Evolutionary conservation across 2,797 vertebrate genomes (phyloP).

Genomic region (Crocidura indochinensis): DNA sequence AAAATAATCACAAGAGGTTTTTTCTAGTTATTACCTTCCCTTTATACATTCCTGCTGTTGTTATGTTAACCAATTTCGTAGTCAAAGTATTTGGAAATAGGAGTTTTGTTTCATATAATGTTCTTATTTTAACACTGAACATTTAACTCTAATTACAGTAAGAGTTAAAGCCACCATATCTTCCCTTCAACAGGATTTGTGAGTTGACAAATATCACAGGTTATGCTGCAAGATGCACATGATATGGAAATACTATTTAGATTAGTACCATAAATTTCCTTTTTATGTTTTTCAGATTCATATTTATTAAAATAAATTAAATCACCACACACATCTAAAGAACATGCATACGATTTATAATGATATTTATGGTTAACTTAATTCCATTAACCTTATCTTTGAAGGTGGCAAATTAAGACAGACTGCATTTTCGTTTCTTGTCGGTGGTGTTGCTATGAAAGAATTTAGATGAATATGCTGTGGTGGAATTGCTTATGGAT

Average conservation of each 20-base stretch:
- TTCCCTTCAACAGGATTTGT: constrained; percentile 42
- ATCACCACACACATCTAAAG: constrained; percentile 74
- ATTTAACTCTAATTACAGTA: constrained; percentile 31
- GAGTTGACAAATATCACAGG: constrained; percentile 39
- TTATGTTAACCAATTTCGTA: constrained; percentile 39
- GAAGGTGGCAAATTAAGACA: constrained; percentile 62
- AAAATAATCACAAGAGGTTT: neutral
- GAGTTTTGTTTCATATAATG: constrained; percentile 2
- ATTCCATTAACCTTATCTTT: constrained; percentile 81
- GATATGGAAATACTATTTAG: constrained; percentile 51
- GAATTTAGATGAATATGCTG: neutral
- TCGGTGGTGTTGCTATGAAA: neutral
- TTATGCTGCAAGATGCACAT: neutral
- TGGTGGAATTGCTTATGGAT: neutral
- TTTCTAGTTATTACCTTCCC: constrained; percentile 27
- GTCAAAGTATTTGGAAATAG: constrained; percentile 7
- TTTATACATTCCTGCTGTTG: constrained; percentile 10
- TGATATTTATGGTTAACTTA: constrained; percentile 82
- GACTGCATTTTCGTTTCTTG: constrained; percentile 41
- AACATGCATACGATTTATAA: constrained; percentile 72
- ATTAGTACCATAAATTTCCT: constrained; percentile 54
- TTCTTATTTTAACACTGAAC: neutral
- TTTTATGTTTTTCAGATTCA: constrained; percentile 62
- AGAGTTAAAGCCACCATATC: neutral
- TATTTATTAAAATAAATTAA: constrained; percentile 75